These are phyloP conservation scores for Exaiptasia diaphana DNA, from an alignment of 64 coral and sea anemone species.

Conservation along the genomic window DNA sequence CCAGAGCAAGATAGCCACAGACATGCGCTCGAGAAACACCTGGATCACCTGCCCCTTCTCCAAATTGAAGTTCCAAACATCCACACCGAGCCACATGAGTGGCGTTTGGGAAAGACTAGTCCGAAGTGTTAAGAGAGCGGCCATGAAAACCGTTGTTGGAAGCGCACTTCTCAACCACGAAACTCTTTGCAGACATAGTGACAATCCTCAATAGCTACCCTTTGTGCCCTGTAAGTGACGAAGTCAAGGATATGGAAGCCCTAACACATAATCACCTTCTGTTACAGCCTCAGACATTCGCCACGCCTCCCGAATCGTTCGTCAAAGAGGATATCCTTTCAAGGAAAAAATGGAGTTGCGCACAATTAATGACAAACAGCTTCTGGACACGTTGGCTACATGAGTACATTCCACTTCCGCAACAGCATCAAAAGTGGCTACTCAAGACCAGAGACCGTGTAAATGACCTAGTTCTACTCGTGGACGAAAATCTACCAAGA, in stretches of 20 bases:
- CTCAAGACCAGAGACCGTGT: neutral
- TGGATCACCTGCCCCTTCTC: neutral
- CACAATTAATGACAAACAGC: neutral
- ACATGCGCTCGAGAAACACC: neutral
- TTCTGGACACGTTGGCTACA: neutral
- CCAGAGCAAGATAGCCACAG: neutral
- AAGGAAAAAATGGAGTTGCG: conserved; percentile 18
- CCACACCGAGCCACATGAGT: too few species aligned
- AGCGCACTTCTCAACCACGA: neutral
- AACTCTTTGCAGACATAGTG: conserved; percentile 32
- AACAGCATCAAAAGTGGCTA: neutral
- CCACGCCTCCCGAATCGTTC: neutral
- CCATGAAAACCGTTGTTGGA: neutral
- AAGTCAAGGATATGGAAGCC: neutral
- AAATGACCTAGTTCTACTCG: conserved; percentile 2
- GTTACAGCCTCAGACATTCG: neutral
- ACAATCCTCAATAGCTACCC: conserved; percentile 1
- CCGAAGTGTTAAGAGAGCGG: too few species aligned
- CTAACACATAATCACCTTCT: conserved; percentile 19
- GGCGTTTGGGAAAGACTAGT: too few species aligned
- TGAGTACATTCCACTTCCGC: neutral
- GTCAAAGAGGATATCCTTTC: neutral
- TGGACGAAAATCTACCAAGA: neutral
- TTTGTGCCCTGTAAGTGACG: conserved; percentile 4
- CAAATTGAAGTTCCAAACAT: conserved; percentile 25